Percentiles rank a stretch among this genome's conserved stretches.
phyloP scores from a whole-genome alignment of 2,888 invertebrate species.

The Eristalinus aeneus region DNA sequence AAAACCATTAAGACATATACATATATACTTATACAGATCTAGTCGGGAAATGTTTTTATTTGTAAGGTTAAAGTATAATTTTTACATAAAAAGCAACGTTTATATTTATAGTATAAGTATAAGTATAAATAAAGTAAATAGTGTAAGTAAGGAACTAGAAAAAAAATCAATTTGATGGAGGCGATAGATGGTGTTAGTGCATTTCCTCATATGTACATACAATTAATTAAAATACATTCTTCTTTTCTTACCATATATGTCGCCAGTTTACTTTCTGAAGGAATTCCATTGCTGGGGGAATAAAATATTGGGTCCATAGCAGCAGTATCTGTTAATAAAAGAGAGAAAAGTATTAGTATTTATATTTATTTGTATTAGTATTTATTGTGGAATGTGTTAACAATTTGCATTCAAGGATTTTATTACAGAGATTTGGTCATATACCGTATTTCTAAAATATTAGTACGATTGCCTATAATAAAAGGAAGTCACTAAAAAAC shows the following conservation, averaged over 20 bases:
- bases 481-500: no score
- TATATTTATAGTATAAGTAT: conserved; percentile 31
- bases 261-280: conserved; percentile 91
- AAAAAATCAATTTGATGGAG: neutral
- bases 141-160: conserved; percentile 9
- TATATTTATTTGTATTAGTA: no score
- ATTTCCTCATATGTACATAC: conserved; percentile 11
- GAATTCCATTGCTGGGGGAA: conserved; percentile 87
- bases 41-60: no score
- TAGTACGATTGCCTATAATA: no score
- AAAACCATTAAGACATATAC: no score
- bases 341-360: conserved; percentile 7
- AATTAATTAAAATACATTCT: conserved; percentile 20
- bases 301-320: conserved; percentile 89
- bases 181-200: neutral
- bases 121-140: conserved; percentile 38
- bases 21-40: no score
- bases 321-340: conserved; percentile 77
- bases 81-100: no score
- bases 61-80: no score
- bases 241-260: conserved; percentile 88
- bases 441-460: no score
- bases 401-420: no score
- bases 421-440: no score
- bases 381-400: no score